Conservation (phyloP, 2,113 vertebrate species). For the Polypterus senegalus region DNA sequence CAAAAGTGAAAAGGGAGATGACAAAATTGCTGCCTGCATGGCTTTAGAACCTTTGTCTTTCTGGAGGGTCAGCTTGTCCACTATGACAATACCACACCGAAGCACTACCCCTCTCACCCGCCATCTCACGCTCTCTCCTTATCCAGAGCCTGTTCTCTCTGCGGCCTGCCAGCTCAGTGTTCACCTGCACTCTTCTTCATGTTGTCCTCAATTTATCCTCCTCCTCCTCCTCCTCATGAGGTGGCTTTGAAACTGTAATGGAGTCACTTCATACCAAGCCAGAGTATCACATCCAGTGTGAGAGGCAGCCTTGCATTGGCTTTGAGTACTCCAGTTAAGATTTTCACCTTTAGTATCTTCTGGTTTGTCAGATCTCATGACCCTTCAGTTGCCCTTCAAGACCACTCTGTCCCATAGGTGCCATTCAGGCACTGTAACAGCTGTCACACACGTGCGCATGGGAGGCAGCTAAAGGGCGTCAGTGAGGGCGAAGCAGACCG, state of each 20-base stretch:
- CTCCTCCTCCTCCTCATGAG: neutral
- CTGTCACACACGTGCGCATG: no score
- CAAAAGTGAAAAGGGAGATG: neutral
- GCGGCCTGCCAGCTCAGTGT: neutral
- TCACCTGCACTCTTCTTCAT: neutral
- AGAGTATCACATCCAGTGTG: neutral
- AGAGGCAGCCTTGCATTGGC: neutral
- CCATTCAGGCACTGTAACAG: no score
- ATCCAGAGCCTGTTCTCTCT: neutral
- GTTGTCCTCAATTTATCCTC: neutral
- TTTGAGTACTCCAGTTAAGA: neutral
- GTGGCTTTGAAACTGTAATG: neutral
- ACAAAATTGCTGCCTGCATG: no score
- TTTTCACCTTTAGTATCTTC: neutral
- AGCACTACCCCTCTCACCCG: neutral
- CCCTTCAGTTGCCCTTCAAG: neutral
- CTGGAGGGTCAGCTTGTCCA: no score
- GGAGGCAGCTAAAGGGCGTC: no score
- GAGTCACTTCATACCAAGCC: neutral
- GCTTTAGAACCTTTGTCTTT: no score
- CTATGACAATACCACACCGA: neutral
- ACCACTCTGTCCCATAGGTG: neutral
- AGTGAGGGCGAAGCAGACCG: no score
- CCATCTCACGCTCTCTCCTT: neutral
- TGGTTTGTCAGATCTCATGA: neutral